Evolutionary conservation across 37 sponge, comb jelly and placozoan genomes (phyloP).

Genomic region (Theonella swinhoei): DNA sequence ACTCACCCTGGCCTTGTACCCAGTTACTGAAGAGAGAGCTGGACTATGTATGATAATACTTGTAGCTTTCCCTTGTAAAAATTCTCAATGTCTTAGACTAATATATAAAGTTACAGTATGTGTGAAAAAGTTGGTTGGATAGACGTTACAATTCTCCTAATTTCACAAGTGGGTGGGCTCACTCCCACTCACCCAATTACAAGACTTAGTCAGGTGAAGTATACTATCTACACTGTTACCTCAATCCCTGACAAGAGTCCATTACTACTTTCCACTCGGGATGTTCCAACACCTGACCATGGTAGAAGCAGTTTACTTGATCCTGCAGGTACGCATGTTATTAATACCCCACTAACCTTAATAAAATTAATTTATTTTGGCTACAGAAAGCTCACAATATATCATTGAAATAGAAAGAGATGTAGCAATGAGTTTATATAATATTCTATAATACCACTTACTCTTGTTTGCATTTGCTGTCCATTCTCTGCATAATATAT

Average conservation of each 20-base stretch:
- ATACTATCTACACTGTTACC: slow-evolving; percentile 12
- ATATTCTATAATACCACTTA: neutral
- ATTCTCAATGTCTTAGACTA: too few species aligned
- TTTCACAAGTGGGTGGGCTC: too few species aligned
- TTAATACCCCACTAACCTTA: neutral
- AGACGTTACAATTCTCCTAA: too few species aligned
- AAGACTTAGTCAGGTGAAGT: too few species aligned
- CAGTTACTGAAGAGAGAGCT: too few species aligned
- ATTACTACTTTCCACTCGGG: slow-evolving; percentile 59
- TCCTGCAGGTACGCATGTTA: slow-evolving; percentile 10
- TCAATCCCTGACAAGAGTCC: slow-evolving; percentile 62
- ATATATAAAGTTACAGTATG: neutral
- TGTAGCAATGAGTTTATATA: neutral
- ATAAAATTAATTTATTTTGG: neutral
- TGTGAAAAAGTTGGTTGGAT: too few species aligned
- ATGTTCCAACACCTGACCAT: slow-evolving; percentile 56
- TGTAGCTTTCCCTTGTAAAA: too few species aligned
- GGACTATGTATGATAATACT: too few species aligned
- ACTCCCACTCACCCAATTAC: too few species aligned
- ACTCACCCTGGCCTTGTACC: too few species aligned
- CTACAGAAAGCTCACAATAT: neutral
- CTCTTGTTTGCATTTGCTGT: slow-evolving; percentile 22
- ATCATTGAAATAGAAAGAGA: neutral
- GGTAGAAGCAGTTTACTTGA: slow-evolving; percentile 73
- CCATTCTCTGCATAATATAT: slow-evolving; percentile 26